Percentiles rank a stretch among this genome's conserved stretches.
Conservation (phyloP, 2,888 invertebrate species). For the Adelognathus sp. region DNA sequence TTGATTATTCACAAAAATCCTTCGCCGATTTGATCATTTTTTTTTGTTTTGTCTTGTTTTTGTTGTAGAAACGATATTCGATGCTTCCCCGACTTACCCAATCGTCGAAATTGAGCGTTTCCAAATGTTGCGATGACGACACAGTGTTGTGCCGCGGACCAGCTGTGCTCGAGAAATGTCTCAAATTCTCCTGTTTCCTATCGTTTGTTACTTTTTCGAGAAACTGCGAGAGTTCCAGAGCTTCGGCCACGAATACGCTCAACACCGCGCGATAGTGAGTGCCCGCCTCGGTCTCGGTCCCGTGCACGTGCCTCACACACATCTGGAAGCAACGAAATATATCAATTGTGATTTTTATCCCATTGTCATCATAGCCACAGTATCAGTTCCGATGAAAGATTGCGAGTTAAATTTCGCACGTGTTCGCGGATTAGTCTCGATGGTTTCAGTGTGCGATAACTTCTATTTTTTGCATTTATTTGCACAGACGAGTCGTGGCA, state of each 20-base stretch:
- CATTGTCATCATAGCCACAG: too few species aligned
- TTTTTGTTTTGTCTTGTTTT: not conserved
- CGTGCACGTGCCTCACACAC: conserved; percentile 82
- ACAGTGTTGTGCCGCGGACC: conserved; percentile 84
- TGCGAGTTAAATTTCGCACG: too few species aligned
- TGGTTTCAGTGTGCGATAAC: too few species aligned
- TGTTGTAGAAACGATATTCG: not conserved
- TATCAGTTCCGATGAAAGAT: too few species aligned
- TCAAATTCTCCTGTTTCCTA: conserved; percentile 80
- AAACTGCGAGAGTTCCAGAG: conserved; percentile 94
- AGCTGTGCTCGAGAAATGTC: conserved; percentile 82
- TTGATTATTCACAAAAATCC: conserved; percentile 11
- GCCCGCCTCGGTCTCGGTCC: conserved; percentile 85
- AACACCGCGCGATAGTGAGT: conserved; percentile 95
- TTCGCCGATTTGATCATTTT: not conserved
- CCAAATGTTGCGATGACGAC: conserved; percentile 88
- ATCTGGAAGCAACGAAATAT: too few species aligned
- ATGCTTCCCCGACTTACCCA: conserved; percentile 88
- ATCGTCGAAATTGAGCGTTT: conserved; percentile 93
- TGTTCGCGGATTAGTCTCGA: too few species aligned
- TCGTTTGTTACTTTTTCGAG: conserved; percentile 90
- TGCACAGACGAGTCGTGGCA: too few species aligned
- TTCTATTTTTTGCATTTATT: too few species aligned
- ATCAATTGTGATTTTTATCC: too few species aligned
- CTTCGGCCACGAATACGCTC: conserved; percentile 95